Percentiles rank a stretch among this genome's conserved stretches.
phyloP scores from a whole-genome alignment of 2,113 vertebrate genomes.

The Mus musculus region DNA sequence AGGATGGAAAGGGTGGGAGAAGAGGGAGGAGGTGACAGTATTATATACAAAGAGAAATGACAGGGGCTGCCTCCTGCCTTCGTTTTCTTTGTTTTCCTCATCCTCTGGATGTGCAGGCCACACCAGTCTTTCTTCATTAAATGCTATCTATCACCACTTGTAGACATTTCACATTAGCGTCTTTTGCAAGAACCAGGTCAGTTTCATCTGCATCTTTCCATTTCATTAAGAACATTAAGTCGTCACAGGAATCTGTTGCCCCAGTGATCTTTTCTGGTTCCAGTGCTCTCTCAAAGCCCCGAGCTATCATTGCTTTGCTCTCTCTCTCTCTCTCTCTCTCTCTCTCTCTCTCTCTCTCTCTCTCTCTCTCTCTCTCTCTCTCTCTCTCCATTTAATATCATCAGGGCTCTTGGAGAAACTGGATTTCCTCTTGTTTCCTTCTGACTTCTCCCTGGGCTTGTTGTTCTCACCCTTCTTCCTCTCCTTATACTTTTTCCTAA shows the following conservation, averaged over 20 bases:
- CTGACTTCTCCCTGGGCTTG: slow-evolving; percentile 84
- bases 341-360: too few relatives aligned
- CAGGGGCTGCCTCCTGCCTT: slow-evolving; percentile 70
- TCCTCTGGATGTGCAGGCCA: slow-evolving; percentile 95
- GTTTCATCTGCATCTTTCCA: slow-evolving; percentile 99
- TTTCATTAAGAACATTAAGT: slow-evolving; percentile 98
- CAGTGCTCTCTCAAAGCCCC: slow-evolving; percentile 96
- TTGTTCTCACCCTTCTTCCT: slow-evolving; percentile 88
- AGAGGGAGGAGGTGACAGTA: slow-evolving; percentile 71
- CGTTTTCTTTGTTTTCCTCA: slow-evolving; percentile 95
- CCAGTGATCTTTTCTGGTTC: slow-evolving; percentile 98
- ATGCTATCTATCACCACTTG: slow-evolving; percentile 98
- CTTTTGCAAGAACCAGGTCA: slow-evolving; percentile 96
- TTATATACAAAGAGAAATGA: slow-evolving; percentile 83
- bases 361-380: slow-evolving; percentile 84
- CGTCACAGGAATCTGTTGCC: slow-evolving; percentile 96
- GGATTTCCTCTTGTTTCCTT: slow-evolving; percentile 91
- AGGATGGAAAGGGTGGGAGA: slow-evolving; percentile 72
- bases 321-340: too few relatives aligned
- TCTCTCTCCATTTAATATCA: slow-evolving; percentile 93
- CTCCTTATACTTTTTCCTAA: slow-evolving; percentile 98
- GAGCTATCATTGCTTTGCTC: slow-evolving; percentile 87
- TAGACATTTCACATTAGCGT: slow-evolving; percentile 96
- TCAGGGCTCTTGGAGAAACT: slow-evolving; percentile 90
- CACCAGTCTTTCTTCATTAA: slow-evolving; percentile 97